phyloP scores from a whole-genome alignment of 2,888 invertebrate genomes.

The Nomada lathburiana region DNA sequence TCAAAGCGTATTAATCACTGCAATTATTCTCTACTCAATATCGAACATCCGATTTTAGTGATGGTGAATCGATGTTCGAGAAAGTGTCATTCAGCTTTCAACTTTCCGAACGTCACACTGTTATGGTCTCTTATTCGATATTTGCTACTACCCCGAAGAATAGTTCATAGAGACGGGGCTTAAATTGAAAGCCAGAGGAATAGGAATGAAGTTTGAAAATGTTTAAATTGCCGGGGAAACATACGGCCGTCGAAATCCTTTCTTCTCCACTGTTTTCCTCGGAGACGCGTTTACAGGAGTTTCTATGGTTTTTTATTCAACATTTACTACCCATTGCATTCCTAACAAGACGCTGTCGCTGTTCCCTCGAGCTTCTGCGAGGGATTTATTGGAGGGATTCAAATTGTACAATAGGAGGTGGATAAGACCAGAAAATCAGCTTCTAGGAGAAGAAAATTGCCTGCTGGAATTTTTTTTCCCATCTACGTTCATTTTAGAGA shows the following conservation, averaged over 20 bases:
- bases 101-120: not conserved
- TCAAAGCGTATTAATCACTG: too few species aligned
- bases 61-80: not conserved
- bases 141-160: not conserved
- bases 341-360: conserved; percentile 29
- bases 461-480: too few species aligned
- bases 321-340: conserved; percentile 7
- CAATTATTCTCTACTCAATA: too few species aligned
- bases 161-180: not conserved
- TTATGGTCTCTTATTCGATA: conserved; percentile 17
- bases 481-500: too few species aligned
- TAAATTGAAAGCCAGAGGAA: not conserved
- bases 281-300: not conserved
- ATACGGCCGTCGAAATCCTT: conserved; percentile 6
- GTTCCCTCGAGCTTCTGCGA: not conserved
- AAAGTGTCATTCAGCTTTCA: not conserved
- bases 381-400: conserved; percentile 12
- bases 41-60: too few species aligned
- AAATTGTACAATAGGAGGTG: conserved; percentile 11
- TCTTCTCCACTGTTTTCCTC: not conserved
- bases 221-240: conserved; percentile 20
- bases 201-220: conserved; percentile 3
- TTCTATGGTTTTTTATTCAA: conserved; percentile 12
- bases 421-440: conserved; percentile 7
- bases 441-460: not conserved